Base-by-base conservation (phyloP, 64 coral and sea anemone species). In the Trachythela sp. region DNA sequence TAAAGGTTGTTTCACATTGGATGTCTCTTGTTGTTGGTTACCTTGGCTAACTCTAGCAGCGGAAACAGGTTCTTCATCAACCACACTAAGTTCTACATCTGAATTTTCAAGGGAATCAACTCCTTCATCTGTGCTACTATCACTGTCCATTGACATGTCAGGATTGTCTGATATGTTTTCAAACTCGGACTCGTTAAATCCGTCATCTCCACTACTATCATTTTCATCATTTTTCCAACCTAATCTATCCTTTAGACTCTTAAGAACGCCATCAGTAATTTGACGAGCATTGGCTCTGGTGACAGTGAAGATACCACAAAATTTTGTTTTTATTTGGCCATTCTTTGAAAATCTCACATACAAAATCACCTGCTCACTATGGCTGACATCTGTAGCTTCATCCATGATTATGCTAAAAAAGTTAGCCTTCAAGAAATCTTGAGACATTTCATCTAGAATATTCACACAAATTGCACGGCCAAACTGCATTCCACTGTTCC, bases 401-500 rank as follows among this genome's bases (percentile, higher is more conserved):
- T 80, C 42, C 87, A 89, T 83, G 3, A 89, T 89, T 51, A 89
- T 89, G 41, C 70, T 89, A 39, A 89, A 89, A 89, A 83, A 89
- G 70, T 89, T 80, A 89, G 87, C 87, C 72, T 26, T 72, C 87
- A 89, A 83, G 80, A 77, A 89, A 0, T 89, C 87, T 89, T 22
- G 43, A 89, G 87, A 89, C 13, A 89, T 89, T 7, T 89, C 87
- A 89, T 89, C 51, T 31, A 89, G 26, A 75, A 89, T 71, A 72
- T 89, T 89, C 67, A 89, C 42, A 77, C 87, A 89, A 89, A 89
- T 89, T 89, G 72, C 87, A 89, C 87, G 41, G 7, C 70, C 70
- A 89, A 89, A 89, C 87, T 89, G 87, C 87, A 88, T 88, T 88
- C 86, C 86, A 70, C 86, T 88, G 86, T 88, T 88, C 86, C 56